These are phyloP conservation scores for Formica exsecta DNA, from an alignment of 1,140 invertebrate genomes.

Conservation along the genomic window DNA sequence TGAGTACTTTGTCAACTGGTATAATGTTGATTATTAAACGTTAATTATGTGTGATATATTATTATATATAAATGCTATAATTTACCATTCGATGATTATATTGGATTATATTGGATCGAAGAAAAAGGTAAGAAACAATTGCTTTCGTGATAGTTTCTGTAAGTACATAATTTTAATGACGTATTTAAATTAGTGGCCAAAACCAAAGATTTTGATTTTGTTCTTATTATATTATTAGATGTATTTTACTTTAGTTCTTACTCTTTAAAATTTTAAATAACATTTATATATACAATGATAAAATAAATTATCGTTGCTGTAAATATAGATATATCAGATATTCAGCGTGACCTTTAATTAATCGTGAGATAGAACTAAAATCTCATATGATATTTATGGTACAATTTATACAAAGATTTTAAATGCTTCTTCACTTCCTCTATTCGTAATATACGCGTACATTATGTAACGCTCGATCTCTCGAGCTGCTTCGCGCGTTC, in stretches of 20 bases:
- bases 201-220: neutral
- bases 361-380: conserved; percentile 23
- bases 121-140: neutral
- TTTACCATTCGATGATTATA: too few species aligned
- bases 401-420: conserved; percentile 1
- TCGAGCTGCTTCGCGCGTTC: neutral
- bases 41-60: neutral
- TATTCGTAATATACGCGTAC: neutral
- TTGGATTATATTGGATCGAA: neutral
- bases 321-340: neutral
- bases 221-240: neutral
- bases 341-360: neutral
- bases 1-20: neutral
- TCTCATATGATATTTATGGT: neutral
- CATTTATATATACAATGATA: neutral
- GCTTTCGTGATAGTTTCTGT: neutral
- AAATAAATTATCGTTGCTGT: neutral
- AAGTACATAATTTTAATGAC: neutral
- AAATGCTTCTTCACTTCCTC: conserved; percentile 11
- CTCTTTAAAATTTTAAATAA: conserved; percentile 7
- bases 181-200: neutral
- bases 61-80: neutral
- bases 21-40: neutral
- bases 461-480: conserved; percentile 31
- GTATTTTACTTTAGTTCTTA: neutral